These are phyloP conservation scores for Hystrix brachyura DNA, from an alignment of 2,113 vertebrate species.

Conservation along the genomic window DNA sequence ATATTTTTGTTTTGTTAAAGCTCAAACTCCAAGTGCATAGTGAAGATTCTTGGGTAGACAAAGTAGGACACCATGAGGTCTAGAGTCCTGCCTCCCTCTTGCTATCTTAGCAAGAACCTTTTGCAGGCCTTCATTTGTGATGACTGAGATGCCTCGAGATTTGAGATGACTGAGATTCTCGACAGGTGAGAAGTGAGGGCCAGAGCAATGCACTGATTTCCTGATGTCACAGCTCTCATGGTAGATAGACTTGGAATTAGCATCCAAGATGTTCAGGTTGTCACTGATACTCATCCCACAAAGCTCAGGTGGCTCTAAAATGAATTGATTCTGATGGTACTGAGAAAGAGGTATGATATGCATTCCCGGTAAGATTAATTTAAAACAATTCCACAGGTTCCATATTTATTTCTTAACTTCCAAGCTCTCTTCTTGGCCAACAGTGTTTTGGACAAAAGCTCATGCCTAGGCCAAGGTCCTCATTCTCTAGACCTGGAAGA, in stretches of 20 bases:
- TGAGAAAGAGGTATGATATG: constrained; percentile 35
- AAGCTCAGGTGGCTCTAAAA: constrained; percentile 29
- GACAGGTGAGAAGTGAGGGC: not conserved
- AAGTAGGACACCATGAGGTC: not conserved
- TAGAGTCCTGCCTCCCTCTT: not conserved
- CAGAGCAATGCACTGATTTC: not conserved
- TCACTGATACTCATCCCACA: not conserved
- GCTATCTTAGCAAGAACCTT: not conserved
- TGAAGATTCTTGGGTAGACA: not conserved
- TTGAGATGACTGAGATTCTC: not conserved
- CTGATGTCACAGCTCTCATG: not conserved
- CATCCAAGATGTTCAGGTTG: not conserved
- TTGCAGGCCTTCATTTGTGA: not conserved
- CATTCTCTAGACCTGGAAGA: constrained; percentile 70
- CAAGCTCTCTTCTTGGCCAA: constrained; percentile 74
- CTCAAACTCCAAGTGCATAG: not conserved
- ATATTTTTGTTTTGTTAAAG: constrained; percentile 47
- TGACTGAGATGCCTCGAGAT: not conserved
- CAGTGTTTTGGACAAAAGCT: constrained; percentile 67
- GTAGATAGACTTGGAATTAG: not conserved
- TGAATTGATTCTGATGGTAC: constrained; percentile 49
- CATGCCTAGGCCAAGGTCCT: constrained; percentile 11
- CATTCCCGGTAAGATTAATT: constrained; percentile 65
- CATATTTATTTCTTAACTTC: constrained; percentile 39
- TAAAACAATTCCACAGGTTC: constrained; percentile 50